Evolutionary conservation across 2,797 vertebrate genomes (phyloP).

Genomic region (Galaxias olidus): DNA sequence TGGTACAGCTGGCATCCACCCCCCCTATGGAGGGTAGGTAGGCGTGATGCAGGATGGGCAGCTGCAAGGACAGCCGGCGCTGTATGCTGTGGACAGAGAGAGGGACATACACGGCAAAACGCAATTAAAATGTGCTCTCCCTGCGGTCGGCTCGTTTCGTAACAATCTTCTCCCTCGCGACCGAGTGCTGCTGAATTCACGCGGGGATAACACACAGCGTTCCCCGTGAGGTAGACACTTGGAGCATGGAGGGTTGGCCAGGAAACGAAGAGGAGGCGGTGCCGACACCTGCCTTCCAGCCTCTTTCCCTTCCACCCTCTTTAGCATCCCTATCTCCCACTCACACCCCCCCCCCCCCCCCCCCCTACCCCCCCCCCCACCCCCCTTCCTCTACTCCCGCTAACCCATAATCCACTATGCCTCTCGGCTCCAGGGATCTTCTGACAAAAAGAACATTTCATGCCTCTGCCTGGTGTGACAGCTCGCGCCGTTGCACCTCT

Average conservation of each 20-base stretch:
- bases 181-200: too few relatives aligned
- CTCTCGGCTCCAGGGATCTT: constrained; percentile 55
- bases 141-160: too few relatives aligned
- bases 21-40: constrained; percentile 99
- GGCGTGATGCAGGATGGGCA: constrained; percentile 97
- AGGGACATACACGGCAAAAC: neutral
- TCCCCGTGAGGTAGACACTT: too few relatives aligned
- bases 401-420: constrained; percentile 13
- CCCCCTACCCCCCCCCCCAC: too few relatives aligned
- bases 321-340: constrained; percentile 32
- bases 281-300: constrained; percentile 19
- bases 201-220: too few relatives aligned
- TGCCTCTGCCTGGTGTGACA: constrained; percentile 61
- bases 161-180: too few relatives aligned
- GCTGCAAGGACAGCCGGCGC: constrained; percentile 95
- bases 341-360: neutral
- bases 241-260: too few relatives aligned
- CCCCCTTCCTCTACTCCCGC: constrained; percentile 4
- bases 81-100: constrained; percentile 86
- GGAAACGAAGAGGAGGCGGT: neutral
- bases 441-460: constrained; percentile 69
- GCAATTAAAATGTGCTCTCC: too few relatives aligned
- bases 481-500: constrained; percentile 50
- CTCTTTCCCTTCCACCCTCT: constrained; percentile 32
- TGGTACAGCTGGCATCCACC: constrained; percentile 96